Base-by-base conservation (phyloP, 2,888 invertebrate species). In the Ptilodon capucinus region DNA sequence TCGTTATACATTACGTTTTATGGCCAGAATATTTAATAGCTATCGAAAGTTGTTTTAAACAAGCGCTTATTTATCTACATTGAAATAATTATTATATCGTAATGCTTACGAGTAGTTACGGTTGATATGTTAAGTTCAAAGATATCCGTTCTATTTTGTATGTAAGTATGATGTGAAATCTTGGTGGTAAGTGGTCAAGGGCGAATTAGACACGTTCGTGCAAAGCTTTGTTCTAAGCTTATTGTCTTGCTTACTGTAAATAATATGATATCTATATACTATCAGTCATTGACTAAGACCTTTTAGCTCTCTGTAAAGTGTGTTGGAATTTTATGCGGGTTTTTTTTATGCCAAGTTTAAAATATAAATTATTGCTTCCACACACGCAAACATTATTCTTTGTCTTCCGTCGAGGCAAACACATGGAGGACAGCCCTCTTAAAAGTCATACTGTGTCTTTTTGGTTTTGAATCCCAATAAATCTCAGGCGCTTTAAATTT, bases 401-500 rank as follows among this genome's bases (percentile, higher is more conserved):
- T 9, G 21, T 39, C 21, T 19, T 39, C 19, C 56, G 59, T 51
- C 60, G 58, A 60, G 54, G 60, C 64, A 61, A 58, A 65, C 64
- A 65, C 61, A 50, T 65, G 66, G 66, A 59, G 58, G 49, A 50
- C 65, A 65, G 39, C 48, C 52, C 51, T 41, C 42, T 16, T 14
- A 46, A 50, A 36, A 47, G 52, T 53, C 58, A 53, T 65, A 55
- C 58, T 53, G 48, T 54, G 52, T 47, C 46, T 58, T 63, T 43
- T 55, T 56, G 23, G 49, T 51, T 58, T 56, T 51, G 51, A 52
- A 50, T 45, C 40, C 7, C 35, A 39, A 65, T 65, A 60, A 63
- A 65, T 65, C 64, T 55, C 46, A 51, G 48, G 50, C 46, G 48
- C 16, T 25, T 14, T 5, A 35, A n/a, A 38, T 19, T 32, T 14